A percentile compares a stretch with the other conserved stretches of the same genome.
These are phyloP conservation scores for Cathartes aura DNA, from an alignment of 2,113 vertebrate genomes.

Conservation along the genomic window DNA sequence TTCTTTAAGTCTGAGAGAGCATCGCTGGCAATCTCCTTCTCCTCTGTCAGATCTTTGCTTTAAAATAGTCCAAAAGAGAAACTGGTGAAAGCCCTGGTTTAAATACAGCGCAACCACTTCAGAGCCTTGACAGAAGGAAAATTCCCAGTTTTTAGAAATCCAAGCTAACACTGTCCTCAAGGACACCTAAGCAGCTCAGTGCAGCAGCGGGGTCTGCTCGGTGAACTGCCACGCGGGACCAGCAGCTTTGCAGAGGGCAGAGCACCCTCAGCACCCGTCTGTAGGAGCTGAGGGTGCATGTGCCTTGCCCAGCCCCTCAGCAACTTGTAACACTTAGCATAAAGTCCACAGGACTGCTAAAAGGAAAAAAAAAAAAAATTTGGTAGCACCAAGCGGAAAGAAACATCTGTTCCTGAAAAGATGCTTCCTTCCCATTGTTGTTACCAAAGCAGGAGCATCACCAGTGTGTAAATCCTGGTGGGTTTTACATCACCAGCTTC, in stretches of 20 bases:
- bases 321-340: background rate
- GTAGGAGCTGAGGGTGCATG: background rate
- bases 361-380: background rate
- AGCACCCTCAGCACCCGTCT: background rate
- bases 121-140: conserved; percentile 55
- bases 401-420: background rate
- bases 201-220: background rate
- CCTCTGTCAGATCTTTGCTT: conserved; percentile 79
- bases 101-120: conserved; percentile 33
- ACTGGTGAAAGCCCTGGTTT: conserved; percentile 54
- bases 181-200: background rate
- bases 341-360: background rate
- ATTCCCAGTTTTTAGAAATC: background rate
- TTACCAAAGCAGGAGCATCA: background rate
- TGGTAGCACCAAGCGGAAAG: background rate
- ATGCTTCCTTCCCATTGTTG: background rate
- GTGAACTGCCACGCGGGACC: background rate
- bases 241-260: background rate
- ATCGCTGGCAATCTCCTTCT: conserved; percentile 65
- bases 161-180: background rate
- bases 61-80: conserved; percentile 69
- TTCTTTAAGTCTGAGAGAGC: conserved; percentile 74
- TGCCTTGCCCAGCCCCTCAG: background rate
- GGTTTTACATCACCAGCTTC: background rate
- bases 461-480: background rate